These are phyloP conservation scores for Tupaia tana DNA, from an alignment of 2,113 vertebrate species.

Conservation along the genomic window DNA sequence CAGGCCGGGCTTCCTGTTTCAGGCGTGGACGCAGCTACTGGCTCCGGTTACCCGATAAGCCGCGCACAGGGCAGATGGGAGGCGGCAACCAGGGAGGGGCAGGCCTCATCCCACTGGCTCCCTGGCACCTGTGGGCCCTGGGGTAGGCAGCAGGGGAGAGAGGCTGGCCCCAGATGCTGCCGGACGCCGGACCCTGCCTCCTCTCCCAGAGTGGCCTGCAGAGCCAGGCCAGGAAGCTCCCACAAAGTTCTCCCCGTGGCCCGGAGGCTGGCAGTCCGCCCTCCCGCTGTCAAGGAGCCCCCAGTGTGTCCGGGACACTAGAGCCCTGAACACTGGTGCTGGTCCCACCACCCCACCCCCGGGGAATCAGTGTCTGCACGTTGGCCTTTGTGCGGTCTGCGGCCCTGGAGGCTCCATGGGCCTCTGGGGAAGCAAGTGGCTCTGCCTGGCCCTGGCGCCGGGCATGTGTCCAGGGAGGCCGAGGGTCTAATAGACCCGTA, in stretches of 20 bases:
- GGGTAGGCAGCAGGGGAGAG: not conserved
- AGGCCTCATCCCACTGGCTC: not conserved
- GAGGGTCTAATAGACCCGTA: not conserved
- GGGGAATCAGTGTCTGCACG: accelerated
- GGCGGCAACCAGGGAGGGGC: not conserved
- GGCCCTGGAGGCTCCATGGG: not conserved
- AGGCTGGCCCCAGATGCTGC: not conserved
- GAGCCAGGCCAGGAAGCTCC: too few species aligned
- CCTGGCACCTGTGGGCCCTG: too few species aligned
- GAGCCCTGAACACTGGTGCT: too few species aligned
- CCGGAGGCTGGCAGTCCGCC: not conserved
- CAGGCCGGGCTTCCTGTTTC: constrained; percentile 73
- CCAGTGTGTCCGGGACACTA: not conserved
- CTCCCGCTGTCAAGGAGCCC: accelerated
- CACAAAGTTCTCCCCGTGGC: accelerated
- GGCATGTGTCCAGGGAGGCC: accelerated
- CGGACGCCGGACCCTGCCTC: not conserved
- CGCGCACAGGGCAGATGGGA: constrained; percentile 60
- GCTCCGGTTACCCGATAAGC: constrained; percentile 80
- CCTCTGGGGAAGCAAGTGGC: accelerated
- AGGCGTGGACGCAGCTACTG: constrained; percentile 9
- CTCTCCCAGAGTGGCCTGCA: too few species aligned
- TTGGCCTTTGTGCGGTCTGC: accelerated
- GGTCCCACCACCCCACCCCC: too few species aligned
- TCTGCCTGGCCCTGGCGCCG: accelerated